Conservation (phyloP, 1,140 invertebrate genomes). For the Penaeus indicus region DNA sequence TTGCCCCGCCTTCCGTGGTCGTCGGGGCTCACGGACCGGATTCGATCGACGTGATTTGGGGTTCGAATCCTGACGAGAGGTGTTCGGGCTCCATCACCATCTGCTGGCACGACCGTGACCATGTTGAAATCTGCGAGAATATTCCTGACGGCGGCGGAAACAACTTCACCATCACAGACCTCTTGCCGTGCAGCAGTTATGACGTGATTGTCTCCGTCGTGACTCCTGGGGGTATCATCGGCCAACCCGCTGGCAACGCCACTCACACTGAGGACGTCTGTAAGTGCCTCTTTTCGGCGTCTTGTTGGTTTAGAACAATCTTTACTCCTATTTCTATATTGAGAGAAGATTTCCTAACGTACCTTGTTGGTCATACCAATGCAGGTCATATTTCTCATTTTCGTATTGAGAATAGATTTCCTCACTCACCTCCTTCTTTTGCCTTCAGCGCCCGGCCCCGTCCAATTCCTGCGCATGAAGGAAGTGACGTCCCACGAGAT, state of each 20-base stretch:
- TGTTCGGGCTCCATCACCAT: slow-evolving; percentile 28
- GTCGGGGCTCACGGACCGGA: slow-evolving; percentile 6
- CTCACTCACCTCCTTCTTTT: not conserved
- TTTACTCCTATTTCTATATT: no score
- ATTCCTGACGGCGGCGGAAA: slow-evolving; percentile 9
- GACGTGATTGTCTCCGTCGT: slow-evolving; percentile 19
- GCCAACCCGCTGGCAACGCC: not conserved
- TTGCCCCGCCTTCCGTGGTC: not conserved
- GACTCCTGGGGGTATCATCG: slow-evolving; percentile 34
- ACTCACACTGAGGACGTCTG: slow-evolving; percentile 40
- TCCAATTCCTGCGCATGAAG: not conserved
- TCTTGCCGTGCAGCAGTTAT: slow-evolving; percentile 44
- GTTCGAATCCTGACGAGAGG: slow-evolving; percentile 4
- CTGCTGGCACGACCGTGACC: slow-evolving; percentile 48
- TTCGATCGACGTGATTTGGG: slow-evolving; percentile 35
- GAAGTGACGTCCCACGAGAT: not conserved
- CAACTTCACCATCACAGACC: slow-evolving; percentile 44
- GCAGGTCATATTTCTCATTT: no score
- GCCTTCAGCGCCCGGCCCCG: slow-evolving; percentile 36
- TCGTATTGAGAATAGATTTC: no score
- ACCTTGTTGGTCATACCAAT: no score
- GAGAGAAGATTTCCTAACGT: no score
- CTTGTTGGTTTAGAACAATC: no score
- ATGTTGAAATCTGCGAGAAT: slow-evolving; percentile 30
- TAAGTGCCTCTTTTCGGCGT: not conserved